These are phyloP conservation scores for Platalea minor DNA, from an alignment of 2,797 vertebrate species.

Conservation along the genomic window DNA sequence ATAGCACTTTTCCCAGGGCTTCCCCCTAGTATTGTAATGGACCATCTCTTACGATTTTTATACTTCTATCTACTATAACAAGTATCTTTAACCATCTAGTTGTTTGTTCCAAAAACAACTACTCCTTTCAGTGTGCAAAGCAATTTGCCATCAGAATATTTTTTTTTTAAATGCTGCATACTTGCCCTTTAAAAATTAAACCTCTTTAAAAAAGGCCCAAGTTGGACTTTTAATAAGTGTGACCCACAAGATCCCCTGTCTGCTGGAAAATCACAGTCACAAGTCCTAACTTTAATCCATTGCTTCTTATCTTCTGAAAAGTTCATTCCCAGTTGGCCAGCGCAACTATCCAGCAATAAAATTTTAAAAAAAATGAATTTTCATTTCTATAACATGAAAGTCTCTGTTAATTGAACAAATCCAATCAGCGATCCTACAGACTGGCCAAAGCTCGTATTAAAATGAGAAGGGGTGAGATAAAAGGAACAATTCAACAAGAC, in stretches of 20 bases:
- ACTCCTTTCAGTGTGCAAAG: background rate
- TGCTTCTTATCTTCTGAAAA: background rate
- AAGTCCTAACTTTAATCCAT: background rate
- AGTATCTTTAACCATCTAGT: background rate
- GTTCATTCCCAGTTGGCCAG: background rate
- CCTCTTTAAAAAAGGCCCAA: background rate
- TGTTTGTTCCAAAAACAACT: background rate
- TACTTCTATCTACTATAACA: background rate
- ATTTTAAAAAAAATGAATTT: background rate
- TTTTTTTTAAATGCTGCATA: background rate
- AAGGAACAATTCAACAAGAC: background rate
- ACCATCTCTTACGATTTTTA: background rate
- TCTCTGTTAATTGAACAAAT: background rate
- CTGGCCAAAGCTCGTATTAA: background rate
- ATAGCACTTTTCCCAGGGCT: background rate
- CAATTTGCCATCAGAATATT: background rate
- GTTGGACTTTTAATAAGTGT: background rate
- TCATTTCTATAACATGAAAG: background rate
- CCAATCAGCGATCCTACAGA: background rate
- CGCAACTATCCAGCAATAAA: background rate
- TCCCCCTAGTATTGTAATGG: background rate
- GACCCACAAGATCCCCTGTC: background rate
- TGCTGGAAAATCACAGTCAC: background rate
- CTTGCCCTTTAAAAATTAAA: background rate
- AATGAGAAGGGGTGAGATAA: background rate